Base-by-base conservation (phyloP, 2,113 vertebrate genomes). In the Leucoraja erinaceus region DNA sequence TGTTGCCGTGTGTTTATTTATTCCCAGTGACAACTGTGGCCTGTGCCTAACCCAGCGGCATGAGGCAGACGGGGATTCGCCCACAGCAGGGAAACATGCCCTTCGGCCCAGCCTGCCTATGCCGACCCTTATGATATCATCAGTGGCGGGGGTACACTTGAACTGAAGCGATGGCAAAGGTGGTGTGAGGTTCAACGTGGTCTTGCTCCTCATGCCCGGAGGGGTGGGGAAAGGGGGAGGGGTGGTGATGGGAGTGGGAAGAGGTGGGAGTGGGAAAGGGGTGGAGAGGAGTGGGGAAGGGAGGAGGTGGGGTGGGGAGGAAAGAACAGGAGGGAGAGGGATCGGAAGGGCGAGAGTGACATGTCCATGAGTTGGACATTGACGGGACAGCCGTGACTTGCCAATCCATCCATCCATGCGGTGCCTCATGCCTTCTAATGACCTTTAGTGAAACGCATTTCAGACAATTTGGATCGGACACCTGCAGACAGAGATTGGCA, bases 1-100 rank as follows among this genome's bases (percentile, higher is more conserved):
- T 47, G 28, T 91, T 54, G 90, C 33, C 66, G 54, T 72, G 54
- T 72, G 72, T 91, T 91, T 72, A 91, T 91, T 91, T 72, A 91
- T 91, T 91, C 68, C 33, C 54, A 91, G 38, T 91, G 72, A 91
- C 22, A 72, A 91, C 38, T 47, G 33, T 38, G n/a, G 20, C 38
- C 38, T 72, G 88, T 72, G 38, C 38, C 38, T 47, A 1, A 3
- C 38, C 38, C 38, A 3, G 38, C 38, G 38, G 38, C 38, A 91
- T 22, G 90, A 4, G 20, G 83, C 38, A 25, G 66, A 91, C 63
- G 25, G 90, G 33, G 68, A 91, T 3, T n/a, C 38, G 38, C 3
- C 38, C 38, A 47, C 38, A 47, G 38, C 38, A 47, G 1, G 38
- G 38, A 47, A 47, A 47, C 38, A 47, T 47, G 38, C 38, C 38